Evolutionary conservation across 2,797 vertebrate genomes (phyloP), one percentile per base, ranked within the genome.

Genomic region (Xenops minutus): DNA sequence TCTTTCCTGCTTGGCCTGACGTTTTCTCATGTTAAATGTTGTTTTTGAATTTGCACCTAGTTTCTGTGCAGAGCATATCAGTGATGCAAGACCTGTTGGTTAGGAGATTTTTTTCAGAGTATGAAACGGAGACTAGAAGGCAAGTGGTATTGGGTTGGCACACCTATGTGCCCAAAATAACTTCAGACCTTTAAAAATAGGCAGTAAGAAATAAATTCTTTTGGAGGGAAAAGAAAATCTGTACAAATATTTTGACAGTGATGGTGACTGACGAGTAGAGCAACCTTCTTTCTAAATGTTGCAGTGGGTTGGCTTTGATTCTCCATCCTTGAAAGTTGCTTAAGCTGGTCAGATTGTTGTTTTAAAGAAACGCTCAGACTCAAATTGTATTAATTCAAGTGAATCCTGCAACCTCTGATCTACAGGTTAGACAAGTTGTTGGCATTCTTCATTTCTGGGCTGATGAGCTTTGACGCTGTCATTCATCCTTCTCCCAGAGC

Each of bases 241-340:
- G 12, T 88, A 89, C 71, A 92, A 97, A 92, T 92, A 93, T 93
- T 95, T 95, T 95, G 83, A 76, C 20, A 73, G 75, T 71, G 41
- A 85, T 89, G 74, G 68, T 85, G 84, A 61, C 81, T 93, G 88
- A 92, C 80, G 51, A 87, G 80, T 85, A 87, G 77, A 93, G 66
- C 77, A 91, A 43, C 67, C 66, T 92, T 62, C 63, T 90, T 92
- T 64, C 63, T 90, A 52, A 91, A 78, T 64, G 34, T 55, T 85
- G 41, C 39, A 48, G 62, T 62, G 67, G 14, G 12, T 55, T 79
- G 67, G 27, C 46, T 73, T 85, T 87, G 52, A 20, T 79, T 89
- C 73, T 85, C 17, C 37, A 43, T 76, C 61, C 62, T 61, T 85
- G 63, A 87, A 88, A 79, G 49, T 52, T 92, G 49, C 78, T 93